Conservation (phyloP, 2,797 vertebrate genomes). For the Neoniphon sammara region DNA sequence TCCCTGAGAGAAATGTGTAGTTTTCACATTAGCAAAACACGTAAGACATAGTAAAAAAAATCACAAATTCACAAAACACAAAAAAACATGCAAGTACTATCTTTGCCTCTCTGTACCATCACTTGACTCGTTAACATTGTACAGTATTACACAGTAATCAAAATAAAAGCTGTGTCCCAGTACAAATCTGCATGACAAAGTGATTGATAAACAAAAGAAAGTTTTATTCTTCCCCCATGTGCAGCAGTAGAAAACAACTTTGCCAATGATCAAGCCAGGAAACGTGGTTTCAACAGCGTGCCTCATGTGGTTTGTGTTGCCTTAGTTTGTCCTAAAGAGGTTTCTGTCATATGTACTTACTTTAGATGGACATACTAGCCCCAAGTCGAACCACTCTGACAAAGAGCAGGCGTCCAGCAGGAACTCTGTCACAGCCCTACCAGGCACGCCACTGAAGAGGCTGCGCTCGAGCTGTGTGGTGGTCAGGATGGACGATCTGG, state of each 20-base stretch:
- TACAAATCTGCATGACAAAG: too few relatives aligned
- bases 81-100: background rate
- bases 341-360: background rate
- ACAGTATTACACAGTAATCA: background rate
- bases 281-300: too few relatives aligned
- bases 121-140: background rate
- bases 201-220: too few relatives aligned
- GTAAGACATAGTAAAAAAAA: background rate
- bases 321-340: background rate
- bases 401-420: constrained; percentile 68
- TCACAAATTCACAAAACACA: background rate
- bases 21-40: background rate
- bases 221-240: background rate
- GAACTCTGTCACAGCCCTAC: constrained; percentile 53
- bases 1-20: background rate
- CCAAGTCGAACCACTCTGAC: constrained; percentile 76
- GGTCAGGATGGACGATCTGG: constrained; percentile 91
- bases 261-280: background rate
- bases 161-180: background rate
- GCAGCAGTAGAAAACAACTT: background rate
- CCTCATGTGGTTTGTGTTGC: background rate
- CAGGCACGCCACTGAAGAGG: constrained; percentile 83
- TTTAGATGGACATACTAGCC: constrained; percentile 79
- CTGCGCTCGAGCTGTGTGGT: constrained; percentile 93
- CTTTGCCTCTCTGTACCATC: background rate